Conservation (phyloP, 2,797 vertebrate species). For the Hafferia zeledoni region DNA sequence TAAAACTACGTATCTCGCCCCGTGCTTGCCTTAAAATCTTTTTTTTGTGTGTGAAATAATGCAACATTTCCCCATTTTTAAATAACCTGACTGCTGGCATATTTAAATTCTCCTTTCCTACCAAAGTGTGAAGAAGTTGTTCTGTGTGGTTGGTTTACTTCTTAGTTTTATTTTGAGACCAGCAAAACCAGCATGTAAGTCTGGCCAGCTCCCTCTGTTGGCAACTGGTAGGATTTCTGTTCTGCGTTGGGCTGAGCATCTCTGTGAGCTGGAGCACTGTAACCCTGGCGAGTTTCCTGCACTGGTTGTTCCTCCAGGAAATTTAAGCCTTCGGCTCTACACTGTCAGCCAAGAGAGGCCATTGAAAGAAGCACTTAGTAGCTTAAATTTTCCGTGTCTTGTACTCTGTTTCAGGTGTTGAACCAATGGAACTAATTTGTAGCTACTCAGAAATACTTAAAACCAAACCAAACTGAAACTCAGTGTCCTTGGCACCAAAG, state of each 20-base stretch:
- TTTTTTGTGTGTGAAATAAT: background rate
- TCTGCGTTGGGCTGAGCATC: background rate
- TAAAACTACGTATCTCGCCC: background rate
- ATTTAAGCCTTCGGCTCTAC: background rate
- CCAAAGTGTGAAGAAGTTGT: background rate
- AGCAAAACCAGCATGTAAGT: background rate
- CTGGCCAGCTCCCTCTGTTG: conserved; percentile 7
- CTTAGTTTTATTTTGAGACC: background rate
- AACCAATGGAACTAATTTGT: background rate
- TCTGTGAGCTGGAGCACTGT: background rate
- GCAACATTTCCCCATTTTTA: background rate
- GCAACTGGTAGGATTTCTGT: background rate
- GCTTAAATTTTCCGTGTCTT: background rate
- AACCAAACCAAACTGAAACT: background rate
- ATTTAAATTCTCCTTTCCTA: background rate
- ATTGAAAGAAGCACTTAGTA: background rate
- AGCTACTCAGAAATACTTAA: background rate
- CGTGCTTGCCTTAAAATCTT: background rate
- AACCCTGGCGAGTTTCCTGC: background rate
- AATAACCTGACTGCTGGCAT: background rate
- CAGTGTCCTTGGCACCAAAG: background rate
- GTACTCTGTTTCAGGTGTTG: background rate
- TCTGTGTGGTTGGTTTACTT: background rate
- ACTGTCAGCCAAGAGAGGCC: background rate
- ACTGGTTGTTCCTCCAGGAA: background rate